phyloP scores from a whole-genome alignment of 2,888 invertebrate genomes.

The Alloscopus bannaensis region DNA sequence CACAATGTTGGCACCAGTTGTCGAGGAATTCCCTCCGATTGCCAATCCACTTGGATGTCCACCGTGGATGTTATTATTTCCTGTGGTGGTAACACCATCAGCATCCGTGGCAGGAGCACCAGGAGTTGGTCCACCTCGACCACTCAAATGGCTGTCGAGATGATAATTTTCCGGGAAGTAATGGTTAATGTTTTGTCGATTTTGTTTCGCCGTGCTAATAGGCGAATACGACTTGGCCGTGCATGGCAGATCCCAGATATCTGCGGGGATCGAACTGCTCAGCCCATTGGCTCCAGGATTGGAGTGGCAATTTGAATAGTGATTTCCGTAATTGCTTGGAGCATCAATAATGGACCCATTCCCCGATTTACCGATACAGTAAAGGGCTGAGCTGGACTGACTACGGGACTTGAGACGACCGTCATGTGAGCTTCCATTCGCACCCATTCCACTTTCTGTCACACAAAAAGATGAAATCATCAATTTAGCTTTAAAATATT shows the following conservation, averaged over 20 bases:
- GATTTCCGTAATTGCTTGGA: slow-evolving; percentile 52
- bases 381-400: slow-evolving; percentile 72
- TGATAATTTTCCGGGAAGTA: slow-evolving; percentile 61
- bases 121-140: slow-evolving; percentile 26
- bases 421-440: slow-evolving; percentile 72
- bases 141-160: slow-evolving; percentile 59
- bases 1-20: slow-evolving; percentile 55
- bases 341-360: slow-evolving; percentile 55
- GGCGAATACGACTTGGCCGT: slow-evolving; percentile 70
- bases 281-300: slow-evolving; percentile 65
- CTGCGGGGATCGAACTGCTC: slow-evolving; percentile 71
- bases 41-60: slow-evolving; percentile 57
- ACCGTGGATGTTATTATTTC: slow-evolving; percentile 57
- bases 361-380: slow-evolving; percentile 68
- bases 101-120: slow-evolving; percentile 32
- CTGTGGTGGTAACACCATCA: slow-evolving; percentile 47
- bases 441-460: slow-evolving; percentile 72
- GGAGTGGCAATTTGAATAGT: slow-evolving; percentile 58
- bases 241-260: slow-evolving; percentile 71
- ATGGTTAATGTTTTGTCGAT: slow-evolving; percentile 63
- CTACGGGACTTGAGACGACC: slow-evolving; percentile 71
- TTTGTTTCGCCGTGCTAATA: slow-evolving; percentile 62
- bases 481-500: slow-evolving; percentile 31
- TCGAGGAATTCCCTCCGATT: slow-evolving; percentile 51
- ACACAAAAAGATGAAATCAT: slow-evolving; percentile 26